phyloP scores from a whole-genome alignment of 2,113 vertebrate species.

The Elanoides forficatus region DNA sequence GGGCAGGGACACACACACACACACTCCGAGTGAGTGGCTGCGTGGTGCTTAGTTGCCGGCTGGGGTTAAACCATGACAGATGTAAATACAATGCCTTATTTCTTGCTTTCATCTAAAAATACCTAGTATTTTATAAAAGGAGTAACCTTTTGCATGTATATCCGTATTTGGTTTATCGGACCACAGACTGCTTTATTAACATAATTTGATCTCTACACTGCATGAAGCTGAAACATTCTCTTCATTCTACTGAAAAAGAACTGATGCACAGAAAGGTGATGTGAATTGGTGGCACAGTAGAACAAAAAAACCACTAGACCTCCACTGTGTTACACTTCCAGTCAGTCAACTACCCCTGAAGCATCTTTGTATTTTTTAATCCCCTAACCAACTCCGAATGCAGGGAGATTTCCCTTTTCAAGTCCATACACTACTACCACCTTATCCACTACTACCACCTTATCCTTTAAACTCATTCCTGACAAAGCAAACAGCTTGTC shows the following conservation, averaged over 20 bases:
- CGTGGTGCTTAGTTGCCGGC: too few relatives aligned
- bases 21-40: too few relatives aligned
- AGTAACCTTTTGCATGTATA: neutral
- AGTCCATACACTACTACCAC: neutral
- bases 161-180: neutral
- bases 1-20: too few relatives aligned
- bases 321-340: too few relatives aligned
- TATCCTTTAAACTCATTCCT: neutral
- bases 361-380: too few relatives aligned
- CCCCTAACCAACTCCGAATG: neutral
- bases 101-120: neutral
- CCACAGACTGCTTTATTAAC: neutral
- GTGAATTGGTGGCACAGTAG: neutral
- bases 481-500: neutral
- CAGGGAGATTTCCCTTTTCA: neutral
- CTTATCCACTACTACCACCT: neutral
- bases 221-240: neutral
- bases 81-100: neutral
- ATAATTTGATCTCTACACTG: neutral
- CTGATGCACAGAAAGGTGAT: neutral
- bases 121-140: neutral
- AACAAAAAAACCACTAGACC: neutral
- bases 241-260: neutral
- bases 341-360: neutral
- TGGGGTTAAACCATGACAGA: neutral